Base-by-base conservation (phyloP, 1,140 invertebrate species). In the Paraescarpia echinospica region DNA sequence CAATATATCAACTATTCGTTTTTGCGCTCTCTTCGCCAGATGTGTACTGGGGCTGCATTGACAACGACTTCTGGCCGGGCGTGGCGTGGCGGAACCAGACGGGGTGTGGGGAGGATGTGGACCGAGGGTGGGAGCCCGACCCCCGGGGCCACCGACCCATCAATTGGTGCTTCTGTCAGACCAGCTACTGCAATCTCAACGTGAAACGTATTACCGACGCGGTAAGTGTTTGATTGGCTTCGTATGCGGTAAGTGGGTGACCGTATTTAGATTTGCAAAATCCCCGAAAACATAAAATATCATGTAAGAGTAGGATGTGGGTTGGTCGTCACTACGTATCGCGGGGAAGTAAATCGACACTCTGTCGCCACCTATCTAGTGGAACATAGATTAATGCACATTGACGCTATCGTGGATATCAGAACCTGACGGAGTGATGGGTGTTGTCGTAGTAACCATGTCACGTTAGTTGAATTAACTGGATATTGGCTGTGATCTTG, bases 1-100 rank as follows among this genome's bases (percentile, higher is more conserved):
- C n/a, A n/a, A n/a, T 77, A 77, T 0, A 77, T 77, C 14, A 31
- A 90, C 89, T 34, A 35, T 34, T 90, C 18, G n/a, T 31, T 90
- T 33, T 34, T 0, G 12, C 0, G 0, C 35, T 0, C 35, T 91
- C 31, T 1, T 1, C 35, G 35, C 35, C 41, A 91, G 91, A 41
- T 34, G 9, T 59, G 33, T 91, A 35, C 34, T 91, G 91, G 91
- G 91, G 91, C 91, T 91, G 91, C 41, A 91, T 91, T 59, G 48
- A 35, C 33, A 34, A 91, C 91, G 48, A 35, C 34, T 91, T 91
- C 41, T 91, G 91, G 91, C 91, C 91, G 8, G 91, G 91, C 34
- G 91, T 91, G 41, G n/a, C 35, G 1, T 91, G 91, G 91, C 34
- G 91, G 41, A 35, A 48, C 33, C 34, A 41, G 35, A 41, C 34